Conservation (phyloP, 2,888 invertebrate species). For the Tipula confusa region DNA sequence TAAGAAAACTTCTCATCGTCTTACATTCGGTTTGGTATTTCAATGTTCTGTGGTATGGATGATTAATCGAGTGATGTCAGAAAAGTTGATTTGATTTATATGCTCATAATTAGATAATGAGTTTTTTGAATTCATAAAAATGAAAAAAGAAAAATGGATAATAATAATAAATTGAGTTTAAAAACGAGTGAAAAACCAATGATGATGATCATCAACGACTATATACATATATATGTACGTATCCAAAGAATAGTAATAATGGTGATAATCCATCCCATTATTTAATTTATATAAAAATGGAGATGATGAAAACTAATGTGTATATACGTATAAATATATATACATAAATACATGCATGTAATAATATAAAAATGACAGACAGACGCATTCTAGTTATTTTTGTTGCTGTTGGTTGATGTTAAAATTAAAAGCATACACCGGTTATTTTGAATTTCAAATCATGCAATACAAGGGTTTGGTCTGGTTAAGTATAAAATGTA, state of each 20-base stretch:
- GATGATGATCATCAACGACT: background rate
- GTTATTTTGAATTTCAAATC: constrained; percentile 12
- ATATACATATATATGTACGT: background rate
- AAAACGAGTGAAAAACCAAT: background rate
- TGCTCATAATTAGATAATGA: constrained; percentile 25
- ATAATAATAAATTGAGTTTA: constrained; percentile 14
- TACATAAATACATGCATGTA: background rate
- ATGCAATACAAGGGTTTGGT: constrained; percentile 5
- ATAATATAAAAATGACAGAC: constrained; percentile 1
- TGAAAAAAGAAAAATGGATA: background rate
- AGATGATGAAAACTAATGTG: background rate
- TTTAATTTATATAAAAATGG: background rate
- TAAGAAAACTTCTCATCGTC: constrained; percentile 20
- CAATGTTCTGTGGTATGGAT: background rate
- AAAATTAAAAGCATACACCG: background rate
- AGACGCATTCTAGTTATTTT: background rate
- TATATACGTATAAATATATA: background rate
- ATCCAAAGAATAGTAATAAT: background rate
- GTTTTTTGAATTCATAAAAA: background rate
- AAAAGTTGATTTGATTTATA: constrained; percentile 25
- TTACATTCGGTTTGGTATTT: constrained; percentile 4
- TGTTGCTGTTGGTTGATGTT: background rate
- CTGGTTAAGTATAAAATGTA: constrained; percentile 3
- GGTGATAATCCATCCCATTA: background rate
- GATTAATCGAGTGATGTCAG: constrained; percentile 25